phyloP scores from a whole-genome alignment of 2,113 vertebrate genomes.

The Corythoichthys intestinalis region DNA sequence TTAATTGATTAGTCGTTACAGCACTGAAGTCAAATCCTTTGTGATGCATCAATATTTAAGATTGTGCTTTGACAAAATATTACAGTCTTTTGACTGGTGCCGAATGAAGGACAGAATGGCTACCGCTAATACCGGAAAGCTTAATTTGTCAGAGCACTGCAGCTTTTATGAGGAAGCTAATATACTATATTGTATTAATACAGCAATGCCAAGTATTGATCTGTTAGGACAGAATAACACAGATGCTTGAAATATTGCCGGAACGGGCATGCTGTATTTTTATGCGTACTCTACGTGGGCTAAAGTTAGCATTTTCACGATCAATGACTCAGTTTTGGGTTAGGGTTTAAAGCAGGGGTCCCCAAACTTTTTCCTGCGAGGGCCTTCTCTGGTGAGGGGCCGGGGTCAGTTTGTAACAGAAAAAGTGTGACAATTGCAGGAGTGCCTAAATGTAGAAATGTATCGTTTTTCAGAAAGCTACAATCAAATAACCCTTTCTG shows the following conservation, averaged over 20 bases:
- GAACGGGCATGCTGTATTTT: neutral
- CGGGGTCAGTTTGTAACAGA: no score
- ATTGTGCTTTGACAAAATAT: neutral
- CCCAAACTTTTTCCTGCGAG: no score
- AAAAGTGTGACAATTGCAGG: no score
- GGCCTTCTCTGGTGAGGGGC: no score
- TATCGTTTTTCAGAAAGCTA: no score
- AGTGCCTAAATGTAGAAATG: no score
- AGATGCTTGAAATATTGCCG: neutral
- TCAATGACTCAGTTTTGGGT: neutral
- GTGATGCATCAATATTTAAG: conserved; percentile 11
- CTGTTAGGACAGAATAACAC: neutral
- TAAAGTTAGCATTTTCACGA: neutral
- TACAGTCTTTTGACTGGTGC: neutral
- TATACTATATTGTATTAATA: neutral
- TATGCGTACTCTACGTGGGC: neutral
- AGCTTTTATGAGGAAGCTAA: neutral
- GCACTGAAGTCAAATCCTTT: neutral
- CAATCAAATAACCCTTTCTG: no score
- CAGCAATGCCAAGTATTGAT: neutral
- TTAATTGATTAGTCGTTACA: no score
- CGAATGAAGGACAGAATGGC: neutral
- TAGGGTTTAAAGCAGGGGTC: neutral
- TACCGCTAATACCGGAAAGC: neutral
- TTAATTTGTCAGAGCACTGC: neutral